Percentiles rank a stretch among this genome's conserved stretches.
Evolutionary conservation across 2,113 vertebrate genomes (phyloP).

Genomic region (Hippocampus mohnikei): DNA sequence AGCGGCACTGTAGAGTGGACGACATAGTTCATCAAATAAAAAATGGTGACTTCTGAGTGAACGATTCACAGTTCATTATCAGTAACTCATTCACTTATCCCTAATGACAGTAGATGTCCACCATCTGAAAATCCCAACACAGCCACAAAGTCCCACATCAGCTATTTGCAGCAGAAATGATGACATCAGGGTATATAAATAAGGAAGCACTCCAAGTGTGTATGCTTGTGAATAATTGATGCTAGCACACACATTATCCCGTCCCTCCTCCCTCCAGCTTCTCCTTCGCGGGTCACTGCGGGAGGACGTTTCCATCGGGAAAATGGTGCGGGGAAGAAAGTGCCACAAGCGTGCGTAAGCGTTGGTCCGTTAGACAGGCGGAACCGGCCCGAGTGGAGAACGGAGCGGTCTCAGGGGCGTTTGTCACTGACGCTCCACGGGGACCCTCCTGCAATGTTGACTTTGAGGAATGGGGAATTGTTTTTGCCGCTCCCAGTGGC

Average conservation of each 20-base stretch:
- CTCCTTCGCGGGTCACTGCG: conserved; percentile 44
- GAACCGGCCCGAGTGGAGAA: not conserved
- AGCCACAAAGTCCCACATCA: conserved; percentile 1
- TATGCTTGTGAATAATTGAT: conserved; percentile 66
- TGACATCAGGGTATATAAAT: conserved; percentile 8
- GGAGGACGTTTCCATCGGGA: conserved; percentile 41
- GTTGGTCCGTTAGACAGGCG: not conserved
- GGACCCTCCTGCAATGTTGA: not conserved
- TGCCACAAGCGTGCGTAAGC: conserved; percentile 19
- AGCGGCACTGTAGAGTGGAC: too few relatives aligned
- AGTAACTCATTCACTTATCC: too few relatives aligned
- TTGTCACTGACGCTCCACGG: not conserved
- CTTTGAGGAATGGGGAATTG: not conserved
- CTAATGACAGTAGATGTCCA: not conserved
- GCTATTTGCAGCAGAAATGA: not conserved
- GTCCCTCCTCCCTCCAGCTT: conserved; percentile 13
- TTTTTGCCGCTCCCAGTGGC: not conserved
- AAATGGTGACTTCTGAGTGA: too few relatives aligned
- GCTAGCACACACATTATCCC: conserved; percentile 48
- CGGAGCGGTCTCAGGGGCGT: not conserved
- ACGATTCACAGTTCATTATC: too few relatives aligned
- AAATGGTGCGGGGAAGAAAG: conserved; percentile 42
- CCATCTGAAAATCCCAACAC: not conserved
- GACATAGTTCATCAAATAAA: too few relatives aligned
- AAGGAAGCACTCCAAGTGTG: conserved; percentile 11